A percentile compares a stretch with the other conserved stretches of the same genome.
These are phyloP conservation scores for Labeo rohita DNA, from an alignment of 2,113 vertebrate species.

Conservation along the genomic window DNA sequence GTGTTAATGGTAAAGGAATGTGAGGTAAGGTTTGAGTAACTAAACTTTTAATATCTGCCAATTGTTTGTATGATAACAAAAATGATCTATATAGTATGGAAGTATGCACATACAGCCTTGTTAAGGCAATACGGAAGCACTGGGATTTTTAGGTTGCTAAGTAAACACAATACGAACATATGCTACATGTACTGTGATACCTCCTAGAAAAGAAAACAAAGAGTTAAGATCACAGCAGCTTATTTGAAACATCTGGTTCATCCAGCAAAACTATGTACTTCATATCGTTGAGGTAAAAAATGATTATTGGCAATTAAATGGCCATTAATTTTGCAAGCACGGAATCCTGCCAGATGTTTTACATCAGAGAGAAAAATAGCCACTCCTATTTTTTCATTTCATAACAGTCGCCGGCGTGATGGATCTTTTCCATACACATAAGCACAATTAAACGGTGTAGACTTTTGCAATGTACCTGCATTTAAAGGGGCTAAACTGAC, in stretches of 20 bases:
- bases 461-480: conserved; percentile 26
- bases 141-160: neutral
- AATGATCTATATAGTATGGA: neutral
- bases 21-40: neutral
- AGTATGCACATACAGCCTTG: neutral
- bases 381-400: conserved; percentile 81
- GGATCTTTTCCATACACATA: conserved; percentile 48
- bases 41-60: neutral
- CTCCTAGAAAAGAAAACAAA: neutral
- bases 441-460: conserved; percentile 45
- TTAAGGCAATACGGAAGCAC: neutral
- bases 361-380: conserved; percentile 91
- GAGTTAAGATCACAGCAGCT: conserved; percentile 65
- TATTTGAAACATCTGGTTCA: conserved; percentile 91
- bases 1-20: neutral
- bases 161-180: conserved; percentile 2
- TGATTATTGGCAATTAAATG: conserved; percentile 99
- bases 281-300: conserved; percentile 92
- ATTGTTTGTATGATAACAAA: neutral
- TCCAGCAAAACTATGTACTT: conserved; percentile 87
- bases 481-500: conserved; percentile 22
- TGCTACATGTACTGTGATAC: neutral
- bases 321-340: conserved; percentile 97
- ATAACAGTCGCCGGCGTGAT: conserved; percentile 69
- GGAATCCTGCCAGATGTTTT: conserved; percentile 95